These are phyloP conservation scores for Rhynchotus rufescens DNA, from an alignment of 2,797 vertebrate genomes.

Conservation along the genomic window DNA sequence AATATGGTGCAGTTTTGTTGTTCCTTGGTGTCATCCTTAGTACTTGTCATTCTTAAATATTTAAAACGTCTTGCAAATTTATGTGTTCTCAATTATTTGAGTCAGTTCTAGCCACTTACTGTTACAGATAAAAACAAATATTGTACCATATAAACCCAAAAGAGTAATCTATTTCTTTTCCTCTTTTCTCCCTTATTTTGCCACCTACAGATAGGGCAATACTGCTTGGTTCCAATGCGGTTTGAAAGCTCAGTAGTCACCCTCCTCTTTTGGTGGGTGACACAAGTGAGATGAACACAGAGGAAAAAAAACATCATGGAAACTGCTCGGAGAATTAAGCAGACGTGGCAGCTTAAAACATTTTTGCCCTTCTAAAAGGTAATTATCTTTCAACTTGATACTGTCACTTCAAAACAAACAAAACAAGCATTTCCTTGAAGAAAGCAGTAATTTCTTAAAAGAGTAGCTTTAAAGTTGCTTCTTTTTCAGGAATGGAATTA, in stretches of 20 bases:
- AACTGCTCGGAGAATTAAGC: neutral
- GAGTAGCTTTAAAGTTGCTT: neutral
- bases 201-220: neutral
- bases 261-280: neutral
- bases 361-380: neutral
- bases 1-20: neutral
- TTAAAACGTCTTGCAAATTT: neutral
- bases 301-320: neutral
- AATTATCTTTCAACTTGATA: neutral
- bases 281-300: neutral
- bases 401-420: conserved; percentile 28
- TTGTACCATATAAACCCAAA: neutral
- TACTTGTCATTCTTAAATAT: neutral
- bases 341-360: neutral
- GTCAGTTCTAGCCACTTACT: neutral
- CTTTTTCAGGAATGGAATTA: conserved; percentile 4
- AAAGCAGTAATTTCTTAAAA: conserved; percentile 34
- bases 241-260: neutral
- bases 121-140: neutral
- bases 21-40: neutral
- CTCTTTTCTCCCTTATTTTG: neutral
- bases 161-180: neutral
- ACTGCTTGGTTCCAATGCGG: neutral
- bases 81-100: neutral
- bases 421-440: neutral